Base-by-base conservation (phyloP, 2,888 invertebrate species). In the Koerneria pararmatus region DNA sequence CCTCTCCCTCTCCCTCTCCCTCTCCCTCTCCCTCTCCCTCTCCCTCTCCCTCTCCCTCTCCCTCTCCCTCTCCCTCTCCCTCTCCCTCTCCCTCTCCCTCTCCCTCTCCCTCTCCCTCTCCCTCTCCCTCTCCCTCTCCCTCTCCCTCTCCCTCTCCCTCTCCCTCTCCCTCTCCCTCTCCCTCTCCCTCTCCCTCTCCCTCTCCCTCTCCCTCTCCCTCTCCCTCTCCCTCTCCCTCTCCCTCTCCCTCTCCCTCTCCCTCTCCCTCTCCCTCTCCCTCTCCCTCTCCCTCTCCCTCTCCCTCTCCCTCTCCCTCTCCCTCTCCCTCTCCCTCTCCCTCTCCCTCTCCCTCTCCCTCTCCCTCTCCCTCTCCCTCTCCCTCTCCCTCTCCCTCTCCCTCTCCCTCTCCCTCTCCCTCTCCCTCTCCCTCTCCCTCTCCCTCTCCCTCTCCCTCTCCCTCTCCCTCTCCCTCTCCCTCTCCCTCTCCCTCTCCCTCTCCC, bases 401-500 rank as follows among this genome's bases (percentile, higher is more conserved):
- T 11, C 46, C 53, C 54, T 46, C 35, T 32, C 66, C 31, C 37
- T 49, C 60, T n/a, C n/a, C n/a, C n/a, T n/a, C n/a, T n/a, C n/a
- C n/a, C n/a, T n/a, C n/a, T n/a, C n/a, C n/a, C n/a, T n/a, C n/a
- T n/a, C n/a, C n/a, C 48, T 41, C 46, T n/a, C 57, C 22, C 24
- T 54, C 58, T 60, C 41, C 51, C 37, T 60, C 46, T 61, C n/a
- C n/a, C n/a, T n/a, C n/a, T n/a, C n/a, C n/a, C n/a, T n/a, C n/a
- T n/a, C n/a, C 53, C 15, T 61, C 58, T 19, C 24, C 5, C 49
- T 22, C 37, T n/a, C 29, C 59, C 58, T 58, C 54, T 32, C 49
- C 35, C 66, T 66, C 29, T 59, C 27, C 53, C 29, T 49, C 61
- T 56, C 62, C 34, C n/a, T n/a, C n/a, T n/a, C n/a, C n/a, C n/a